Evolutionary conservation across 23 tunicate species (phyloP), one percentile per base, ranked within the genome.

Genomic region (Trididemnum miniatum): DNA sequence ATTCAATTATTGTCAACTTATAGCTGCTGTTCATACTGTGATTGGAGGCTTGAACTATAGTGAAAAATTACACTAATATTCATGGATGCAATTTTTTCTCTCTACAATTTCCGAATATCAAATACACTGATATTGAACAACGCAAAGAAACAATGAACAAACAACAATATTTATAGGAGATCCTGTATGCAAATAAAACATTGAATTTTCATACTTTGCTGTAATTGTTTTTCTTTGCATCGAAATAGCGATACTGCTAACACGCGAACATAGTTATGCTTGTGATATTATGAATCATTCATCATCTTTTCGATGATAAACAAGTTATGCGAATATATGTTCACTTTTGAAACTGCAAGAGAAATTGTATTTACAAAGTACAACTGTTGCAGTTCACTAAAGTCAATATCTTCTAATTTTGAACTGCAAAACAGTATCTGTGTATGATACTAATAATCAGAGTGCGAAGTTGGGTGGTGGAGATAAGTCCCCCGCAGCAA

Each of bases 211-310:
- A 64, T 64, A 64, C 22, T 64, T 24, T 64, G 22, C 31, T 64
- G 28, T 64, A 22, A 71, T 71, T 28, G 35, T 35, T 25, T 71
- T 71, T 12, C 76, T 30, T 33, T 27, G 36, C 31, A 64, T 33
- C 35, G 35, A 25, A 71, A 30, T 71, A 71, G 35, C 76, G 33
- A 71, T 71, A 71, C 20, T 30, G 40, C 34, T 30, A 30, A 71
- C 24, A 20, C 24, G 31, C 49, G 39, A 9, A 18, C 57, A 49
- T 18, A 49, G 57, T 49, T 49, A 49, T 49, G 57, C 57, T 49
- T 49, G 57, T 49, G 57, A 49, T 49, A 49, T 9, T 9, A 49
- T 49, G 57, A 49, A 18, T 49, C 57, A 49, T 49, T 49, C 18
- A 49, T 49, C 18, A 49, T 49, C 57, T 49, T 49, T 9, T 49